Conservation (phyloP, 2,113 vertebrate species). For the Chinchilla lanigera region DNA sequence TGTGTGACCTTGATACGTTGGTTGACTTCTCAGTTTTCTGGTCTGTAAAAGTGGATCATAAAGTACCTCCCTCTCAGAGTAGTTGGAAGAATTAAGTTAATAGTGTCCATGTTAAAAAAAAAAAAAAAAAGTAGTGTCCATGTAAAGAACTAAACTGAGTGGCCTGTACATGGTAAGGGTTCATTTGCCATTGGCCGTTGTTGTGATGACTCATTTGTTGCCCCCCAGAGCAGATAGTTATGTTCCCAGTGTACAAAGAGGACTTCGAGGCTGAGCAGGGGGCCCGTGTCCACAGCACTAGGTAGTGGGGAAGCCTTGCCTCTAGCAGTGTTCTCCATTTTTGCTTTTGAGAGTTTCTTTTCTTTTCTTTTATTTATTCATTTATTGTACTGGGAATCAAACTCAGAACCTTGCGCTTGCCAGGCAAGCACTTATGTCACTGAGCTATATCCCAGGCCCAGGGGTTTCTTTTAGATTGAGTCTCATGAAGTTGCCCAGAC, state of each 20-base stretch:
- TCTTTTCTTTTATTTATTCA: too few species aligned
- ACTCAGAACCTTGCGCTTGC: too few species aligned
- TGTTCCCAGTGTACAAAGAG: not conserved
- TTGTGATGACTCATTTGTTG: not conserved
- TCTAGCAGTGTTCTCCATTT: not conserved
- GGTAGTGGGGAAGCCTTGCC: not conserved
- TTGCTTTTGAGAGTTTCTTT: not conserved
- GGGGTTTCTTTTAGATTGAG: not conserved
- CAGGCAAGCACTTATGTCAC: too few species aligned
- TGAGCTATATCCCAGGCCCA: too few species aligned
- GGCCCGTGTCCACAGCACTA: not conserved
- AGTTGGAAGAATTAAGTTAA: constrained; percentile 20
- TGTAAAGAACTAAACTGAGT: not conserved
- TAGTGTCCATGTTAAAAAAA: not conserved
- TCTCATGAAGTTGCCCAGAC: not conserved
- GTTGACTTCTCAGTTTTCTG: not conserved
- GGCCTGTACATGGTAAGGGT: not conserved
- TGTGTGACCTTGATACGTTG: not conserved
- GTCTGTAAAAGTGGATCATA: constrained; percentile 16
- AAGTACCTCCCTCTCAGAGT: not conserved
- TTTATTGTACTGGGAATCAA: too few species aligned
- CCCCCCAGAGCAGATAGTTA: not conserved
- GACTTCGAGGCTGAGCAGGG: not conserved
- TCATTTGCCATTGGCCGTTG: not conserved
- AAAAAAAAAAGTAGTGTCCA: not conserved